Conservation (phyloP, 2,888 invertebrate genomes). For the Eupithecia centaureata region DNA sequence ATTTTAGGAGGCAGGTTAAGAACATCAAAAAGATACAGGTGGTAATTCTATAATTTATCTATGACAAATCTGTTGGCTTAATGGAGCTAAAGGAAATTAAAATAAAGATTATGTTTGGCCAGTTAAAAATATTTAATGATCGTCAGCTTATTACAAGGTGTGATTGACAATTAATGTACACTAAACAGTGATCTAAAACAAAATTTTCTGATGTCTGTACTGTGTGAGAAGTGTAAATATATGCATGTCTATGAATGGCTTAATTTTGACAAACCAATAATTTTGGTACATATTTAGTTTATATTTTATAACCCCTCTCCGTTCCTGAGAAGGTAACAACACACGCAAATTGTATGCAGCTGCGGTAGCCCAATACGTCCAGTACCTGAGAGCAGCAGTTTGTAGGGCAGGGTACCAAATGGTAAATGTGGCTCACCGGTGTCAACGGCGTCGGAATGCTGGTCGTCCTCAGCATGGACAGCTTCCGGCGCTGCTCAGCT, state of each 20-base stretch:
- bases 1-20: neutral
- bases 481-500: slow-evolving; percentile 73
- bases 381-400: slow-evolving; percentile 81
- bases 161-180: neutral
- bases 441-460: slow-evolving; percentile 74
- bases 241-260: neutral
- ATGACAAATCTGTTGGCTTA: neutral
- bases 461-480: slow-evolving; percentile 70
- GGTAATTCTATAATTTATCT: neutral
- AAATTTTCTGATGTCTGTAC: neutral
- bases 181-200: neutral
- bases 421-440: slow-evolving; percentile 84
- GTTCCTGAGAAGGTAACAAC: slow-evolving; percentile 7
- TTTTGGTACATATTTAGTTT: too few species aligned
- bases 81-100: neutral
- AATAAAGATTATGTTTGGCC: neutral
- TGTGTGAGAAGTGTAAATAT: neutral
- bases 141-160: neutral
- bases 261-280: too few species aligned
- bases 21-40: neutral
- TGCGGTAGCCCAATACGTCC: slow-evolving; percentile 23
- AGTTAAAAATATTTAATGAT: neutral
- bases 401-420: slow-evolving; percentile 82
- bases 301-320: neutral
- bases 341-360: slow-evolving; percentile 34